Percentiles rank a stretch among this genome's conserved stretches.
These are phyloP conservation scores for Myodes glareolus DNA, from an alignment of 2,113 vertebrate species.

Conservation along the genomic window DNA sequence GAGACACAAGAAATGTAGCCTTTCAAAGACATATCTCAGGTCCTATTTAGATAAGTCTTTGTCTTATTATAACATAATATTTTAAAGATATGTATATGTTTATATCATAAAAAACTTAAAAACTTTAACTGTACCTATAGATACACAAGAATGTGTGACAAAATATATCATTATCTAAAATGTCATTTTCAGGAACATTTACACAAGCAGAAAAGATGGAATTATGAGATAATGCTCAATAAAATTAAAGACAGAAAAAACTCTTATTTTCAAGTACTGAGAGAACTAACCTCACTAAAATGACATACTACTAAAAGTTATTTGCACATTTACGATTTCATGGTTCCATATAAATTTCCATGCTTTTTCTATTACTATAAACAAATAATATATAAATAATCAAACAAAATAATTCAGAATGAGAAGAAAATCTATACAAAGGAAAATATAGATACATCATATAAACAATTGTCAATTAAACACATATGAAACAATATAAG, in stretches of 20 bases:
- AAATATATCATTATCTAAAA: background rate
- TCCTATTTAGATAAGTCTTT: background rate
- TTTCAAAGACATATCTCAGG: background rate
- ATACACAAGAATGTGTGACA: background rate
- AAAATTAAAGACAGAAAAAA: background rate
- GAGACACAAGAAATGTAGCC: background rate
- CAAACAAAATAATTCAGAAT: background rate
- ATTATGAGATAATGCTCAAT: background rate
- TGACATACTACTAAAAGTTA: background rate
- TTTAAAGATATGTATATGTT: background rate
- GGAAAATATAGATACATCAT: background rate
- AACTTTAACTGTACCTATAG: background rate
- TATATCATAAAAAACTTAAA: background rate
- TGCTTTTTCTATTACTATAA: background rate
- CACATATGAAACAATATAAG: background rate
- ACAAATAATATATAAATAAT: background rate
- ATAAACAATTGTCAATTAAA: background rate
- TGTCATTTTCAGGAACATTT: background rate
- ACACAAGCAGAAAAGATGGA: background rate
- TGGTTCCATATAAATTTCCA: no score
- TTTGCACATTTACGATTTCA: no score
- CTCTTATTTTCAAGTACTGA: background rate
- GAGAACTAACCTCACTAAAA: background rate
- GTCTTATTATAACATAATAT: background rate
- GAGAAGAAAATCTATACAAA: background rate